Evolutionary conservation across 2,797 vertebrate genomes (phyloP), one percentile per base, ranked within the genome.

Genomic region (Acanthurus leucopareius): DNA sequence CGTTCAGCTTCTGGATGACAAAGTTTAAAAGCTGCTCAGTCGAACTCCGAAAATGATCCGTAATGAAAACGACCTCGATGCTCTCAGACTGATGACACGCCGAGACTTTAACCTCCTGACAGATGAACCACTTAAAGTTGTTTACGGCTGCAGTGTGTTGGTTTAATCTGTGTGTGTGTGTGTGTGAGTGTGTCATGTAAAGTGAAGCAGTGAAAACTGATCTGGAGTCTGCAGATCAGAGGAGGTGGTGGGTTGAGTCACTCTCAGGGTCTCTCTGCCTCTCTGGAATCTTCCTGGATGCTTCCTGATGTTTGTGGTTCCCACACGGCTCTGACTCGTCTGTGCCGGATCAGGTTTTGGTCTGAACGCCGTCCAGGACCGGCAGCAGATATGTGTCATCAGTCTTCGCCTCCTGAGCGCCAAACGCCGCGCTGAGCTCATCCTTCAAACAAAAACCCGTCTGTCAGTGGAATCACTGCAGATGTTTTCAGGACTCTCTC

Each of bases 351-450:
- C 63, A 25, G 19, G 20, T 32, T 65, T 56, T 44, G 22, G 11
- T 53, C n/a, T 48, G 17, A 20, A 66, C 51, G 35, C 17, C 1
- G 17, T 17, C 48, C 40, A 10, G 69, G 38, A 45, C n/a, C 59
- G 51, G 68, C 35, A 22, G 57, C 62, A 48, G 45, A 47, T 49
- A 6, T 57, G 17, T 57, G 53, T 59, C 66, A 48, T 70, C 60
- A 8, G 20, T 19, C 57, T 6, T 53, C 25, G 20, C 51, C 61
- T 49, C n/a, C 28, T 20, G 52, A 40, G 51, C 40, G 19, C 47
- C 10, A n/a, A 5, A 51, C 25, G 14, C 47, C 42, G 35, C 16
- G 3, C 67, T 80, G 67, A 81, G 57, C 47, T 81, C 71, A 45
- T 51, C 68, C 57, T 20, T 42, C 38, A 60, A 32, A 42, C 51